Evolutionary conservation across 2,888 invertebrate species (phyloP).

Genomic region (Temnothorax rugatulus): DNA sequence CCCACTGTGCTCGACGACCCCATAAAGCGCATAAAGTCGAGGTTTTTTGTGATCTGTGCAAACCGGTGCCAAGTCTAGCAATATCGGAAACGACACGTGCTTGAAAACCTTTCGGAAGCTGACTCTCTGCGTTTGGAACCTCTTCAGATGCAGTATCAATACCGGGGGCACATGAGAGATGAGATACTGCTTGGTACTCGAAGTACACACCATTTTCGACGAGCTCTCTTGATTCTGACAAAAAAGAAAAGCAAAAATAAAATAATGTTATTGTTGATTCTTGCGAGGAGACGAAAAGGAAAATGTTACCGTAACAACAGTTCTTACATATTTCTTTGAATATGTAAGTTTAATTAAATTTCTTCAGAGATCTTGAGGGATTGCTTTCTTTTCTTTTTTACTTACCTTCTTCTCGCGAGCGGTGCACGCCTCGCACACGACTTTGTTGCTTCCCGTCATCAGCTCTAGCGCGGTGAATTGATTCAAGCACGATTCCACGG

Average conservation of each 20-base stretch:
- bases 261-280: background rate
- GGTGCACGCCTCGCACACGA: constrained; percentile 96
- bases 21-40: constrained; percentile 94
- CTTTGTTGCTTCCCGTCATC: constrained; percentile 96
- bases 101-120: constrained; percentile 94
- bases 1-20: constrained; percentile 98
- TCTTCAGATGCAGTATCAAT: constrained; percentile 97
- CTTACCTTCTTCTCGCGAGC: constrained; percentile 88
- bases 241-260: constrained; percentile 57
- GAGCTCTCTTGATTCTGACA: constrained; percentile 88
- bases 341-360: background rate
- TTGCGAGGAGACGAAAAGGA: background rate
- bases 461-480: constrained; percentile 97
- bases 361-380: background rate
- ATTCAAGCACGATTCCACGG: constrained; percentile 95
- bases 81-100: constrained; percentile 94
- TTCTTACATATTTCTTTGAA: constrained; percentile 3
- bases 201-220: constrained; percentile 91
- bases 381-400: background rate
- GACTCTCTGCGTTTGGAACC: constrained; percentile 92
- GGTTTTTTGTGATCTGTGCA: constrained; percentile 90
- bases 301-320: background rate
- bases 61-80: constrained; percentile 96
- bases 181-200: constrained; percentile 94
- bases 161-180: constrained; percentile 97